Percentiles rank a stretch among this genome's conserved stretches.
Evolutionary conservation across 2,113 vertebrate genomes (phyloP).

Genomic region (Etheostoma cragini): DNA sequence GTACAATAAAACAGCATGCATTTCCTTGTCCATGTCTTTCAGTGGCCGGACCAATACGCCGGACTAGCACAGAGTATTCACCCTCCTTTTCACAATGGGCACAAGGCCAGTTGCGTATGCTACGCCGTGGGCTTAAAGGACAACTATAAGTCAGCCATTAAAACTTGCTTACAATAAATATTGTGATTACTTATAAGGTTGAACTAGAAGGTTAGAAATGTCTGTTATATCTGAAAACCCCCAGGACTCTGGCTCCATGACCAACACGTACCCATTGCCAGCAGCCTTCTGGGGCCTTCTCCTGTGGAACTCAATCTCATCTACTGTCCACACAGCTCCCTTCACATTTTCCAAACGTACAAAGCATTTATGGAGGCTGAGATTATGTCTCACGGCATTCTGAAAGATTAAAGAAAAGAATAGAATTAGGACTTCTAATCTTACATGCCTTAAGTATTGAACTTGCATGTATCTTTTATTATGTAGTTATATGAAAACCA

Average conservation of each 20-base stretch:
- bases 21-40: no score
- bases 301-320: constrained; percentile 99
- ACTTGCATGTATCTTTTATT: neutral
- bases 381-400: constrained; percentile 87
- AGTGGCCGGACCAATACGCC: no score
- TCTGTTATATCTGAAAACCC: constrained; percentile 1
- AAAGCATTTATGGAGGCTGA: constrained; percentile 87
- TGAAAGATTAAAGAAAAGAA: constrained; percentile 39
- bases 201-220: constrained; percentile 44
- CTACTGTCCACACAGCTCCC: constrained; percentile 93
- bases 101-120: no score
- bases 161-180: constrained; percentile 57
- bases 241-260: neutral
- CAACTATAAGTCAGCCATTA: neutral
- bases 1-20: neutral
- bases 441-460: neutral
- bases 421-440: neutral
- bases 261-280: constrained; percentile 86
- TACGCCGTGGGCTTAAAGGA: no score
- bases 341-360: constrained; percentile 85
- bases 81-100: no score
- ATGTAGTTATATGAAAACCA: neutral
- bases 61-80: no score
- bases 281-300: constrained; percentile 98
- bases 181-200: constrained; percentile 15